Conservation (phyloP, 1,140 invertebrate species). For the Drosophila serrata region DNA sequence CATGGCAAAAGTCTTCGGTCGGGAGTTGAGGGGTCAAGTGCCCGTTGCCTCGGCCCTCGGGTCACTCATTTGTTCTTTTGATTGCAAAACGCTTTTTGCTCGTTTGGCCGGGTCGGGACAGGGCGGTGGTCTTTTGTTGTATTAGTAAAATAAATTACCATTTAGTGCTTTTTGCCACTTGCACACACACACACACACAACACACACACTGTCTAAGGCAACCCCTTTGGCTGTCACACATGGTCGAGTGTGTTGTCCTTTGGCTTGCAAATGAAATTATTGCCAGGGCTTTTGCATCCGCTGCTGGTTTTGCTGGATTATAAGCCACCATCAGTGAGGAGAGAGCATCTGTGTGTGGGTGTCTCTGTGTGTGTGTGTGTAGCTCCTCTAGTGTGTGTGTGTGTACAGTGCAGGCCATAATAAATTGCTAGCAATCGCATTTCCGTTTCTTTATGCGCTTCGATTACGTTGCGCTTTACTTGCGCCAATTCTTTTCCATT, state of each 20-base stretch:
- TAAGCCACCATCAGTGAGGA: conserved; percentile 58
- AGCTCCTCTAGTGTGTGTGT: conserved; percentile 1
- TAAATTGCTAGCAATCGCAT: conserved; percentile 83
- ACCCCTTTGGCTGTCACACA: conserved; percentile 70
- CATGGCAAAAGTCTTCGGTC: conserved; percentile 57
- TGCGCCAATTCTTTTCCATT: conserved; percentile 64
- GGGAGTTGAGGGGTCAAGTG: conserved; percentile 70
- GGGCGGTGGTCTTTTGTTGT: conserved; percentile 68
- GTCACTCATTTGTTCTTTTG: conserved; percentile 84
- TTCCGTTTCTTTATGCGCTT: conserved; percentile 83
- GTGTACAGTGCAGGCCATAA: conserved; percentile 70
- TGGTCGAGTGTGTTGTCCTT: conserved; percentile 78
- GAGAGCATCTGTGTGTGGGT: conserved; percentile 8
- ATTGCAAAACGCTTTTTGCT: conserved; percentile 77
- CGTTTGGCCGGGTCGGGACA: conserved; percentile 19
- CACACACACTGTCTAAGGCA: neutral
- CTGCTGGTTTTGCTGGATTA: conserved; percentile 64
- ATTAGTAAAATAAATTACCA: conserved; percentile 84
- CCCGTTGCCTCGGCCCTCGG: conserved; percentile 62
- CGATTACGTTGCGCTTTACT: conserved; percentile 79
- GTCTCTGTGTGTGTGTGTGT: conserved; percentile 12
- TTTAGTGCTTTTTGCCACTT: conserved; percentile 83
- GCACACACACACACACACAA: conserved; percentile 17
- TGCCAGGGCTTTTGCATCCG: conserved; percentile 78
- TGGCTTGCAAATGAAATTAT: conserved; percentile 82